phyloP scores from a whole-genome alignment of 2,888 invertebrate genomes.

The Catocala sponsa region DNA sequence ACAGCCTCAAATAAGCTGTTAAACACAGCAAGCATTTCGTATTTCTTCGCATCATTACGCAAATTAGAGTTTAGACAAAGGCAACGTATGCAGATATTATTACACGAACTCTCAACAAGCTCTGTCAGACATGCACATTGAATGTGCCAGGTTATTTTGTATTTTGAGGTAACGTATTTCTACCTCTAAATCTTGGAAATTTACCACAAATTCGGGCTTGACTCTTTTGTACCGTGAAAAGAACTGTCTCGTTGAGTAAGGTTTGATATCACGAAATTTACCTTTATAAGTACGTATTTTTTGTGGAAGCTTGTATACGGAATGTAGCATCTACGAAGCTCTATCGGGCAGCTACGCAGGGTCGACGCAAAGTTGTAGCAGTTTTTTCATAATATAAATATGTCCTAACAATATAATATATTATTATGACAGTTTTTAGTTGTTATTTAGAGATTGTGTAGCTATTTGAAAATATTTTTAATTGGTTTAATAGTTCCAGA shows the following conservation, averaged over 20 bases:
- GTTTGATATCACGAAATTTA: neutral
- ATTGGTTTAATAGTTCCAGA: too few species aligned
- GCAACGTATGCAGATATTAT: slow-evolving; percentile 34
- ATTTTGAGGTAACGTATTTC: slow-evolving; percentile 7
- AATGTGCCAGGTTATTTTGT: slow-evolving; percentile 8
- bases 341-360: too few species aligned
- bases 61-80: slow-evolving; percentile 37
- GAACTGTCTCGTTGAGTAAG: neutral
- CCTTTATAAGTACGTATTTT: too few species aligned
- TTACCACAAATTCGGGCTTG: neutral
- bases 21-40: slow-evolving; percentile 20
- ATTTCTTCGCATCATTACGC: slow-evolving; percentile 46
- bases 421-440: too few species aligned
- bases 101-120: slow-evolving; percentile 19
- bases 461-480: too few species aligned
- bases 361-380: too few species aligned
- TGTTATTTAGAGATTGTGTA: too few species aligned
- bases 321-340: too few species aligned
- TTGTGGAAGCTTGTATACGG: too few species aligned
- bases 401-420: too few species aligned
- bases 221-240: slow-evolving; percentile 5
- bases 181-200: slow-evolving; percentile 8
- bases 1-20: neutral
- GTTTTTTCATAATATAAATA: too few species aligned
- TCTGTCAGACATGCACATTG: slow-evolving; percentile 3